These are phyloP conservation scores for Machaerirhynchus nigripectus DNA, from an alignment of 2,113 vertebrate genomes.

Conservation along the genomic window DNA sequence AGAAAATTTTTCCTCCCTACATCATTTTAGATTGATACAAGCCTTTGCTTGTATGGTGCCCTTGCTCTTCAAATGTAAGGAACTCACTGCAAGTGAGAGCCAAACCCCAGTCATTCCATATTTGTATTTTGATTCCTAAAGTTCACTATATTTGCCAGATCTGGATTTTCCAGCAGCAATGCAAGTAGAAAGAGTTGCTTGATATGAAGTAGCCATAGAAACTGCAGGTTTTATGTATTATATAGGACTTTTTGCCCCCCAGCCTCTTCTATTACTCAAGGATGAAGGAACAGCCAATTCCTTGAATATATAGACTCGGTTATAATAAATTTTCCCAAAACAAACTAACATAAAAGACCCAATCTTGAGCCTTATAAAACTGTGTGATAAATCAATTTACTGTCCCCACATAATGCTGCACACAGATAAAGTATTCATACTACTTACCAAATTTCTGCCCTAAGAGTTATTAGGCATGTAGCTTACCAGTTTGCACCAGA, in stretches of 20 bases:
- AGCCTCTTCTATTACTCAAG: background rate
- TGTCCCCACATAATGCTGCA: background rate
- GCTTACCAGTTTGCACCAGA: background rate
- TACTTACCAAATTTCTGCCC: background rate
- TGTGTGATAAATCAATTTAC: background rate
- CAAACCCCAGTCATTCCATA: background rate
- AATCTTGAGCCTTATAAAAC: background rate
- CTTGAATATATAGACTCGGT: background rate
- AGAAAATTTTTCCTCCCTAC: background rate
- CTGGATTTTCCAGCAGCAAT: background rate
- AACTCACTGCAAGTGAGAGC: background rate
- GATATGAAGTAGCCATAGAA: conserved; percentile 16
- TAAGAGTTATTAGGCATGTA: background rate
- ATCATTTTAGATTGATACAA: background rate
- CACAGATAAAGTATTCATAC: background rate
- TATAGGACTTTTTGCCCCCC: background rate
- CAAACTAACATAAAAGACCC: background rate
- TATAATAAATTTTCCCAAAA: background rate
- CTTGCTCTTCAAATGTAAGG: background rate
- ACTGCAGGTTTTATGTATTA: background rate
- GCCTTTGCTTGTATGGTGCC: background rate
- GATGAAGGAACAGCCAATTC: background rate
- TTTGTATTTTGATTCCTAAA: background rate
- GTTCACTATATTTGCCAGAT: background rate
- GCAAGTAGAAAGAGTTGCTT: background rate